Evolutionary conservation across 2,797 vertebrate genomes (phyloP), one percentile per base, ranked within the genome.

Genomic region (Myripristis murdjan): DNA sequence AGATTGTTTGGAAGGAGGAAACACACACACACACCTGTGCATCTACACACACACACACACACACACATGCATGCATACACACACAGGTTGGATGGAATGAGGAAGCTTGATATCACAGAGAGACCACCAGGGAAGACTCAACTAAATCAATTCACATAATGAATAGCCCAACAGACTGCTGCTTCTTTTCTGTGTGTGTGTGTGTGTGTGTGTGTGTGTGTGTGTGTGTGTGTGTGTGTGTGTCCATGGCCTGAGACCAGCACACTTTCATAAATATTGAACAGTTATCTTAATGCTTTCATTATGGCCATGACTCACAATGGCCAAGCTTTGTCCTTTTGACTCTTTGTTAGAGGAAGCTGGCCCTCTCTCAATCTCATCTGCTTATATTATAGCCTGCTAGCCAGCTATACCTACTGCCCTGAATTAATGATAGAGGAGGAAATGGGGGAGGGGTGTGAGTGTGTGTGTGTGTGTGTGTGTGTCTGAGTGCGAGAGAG

Each of bases 231-330:
- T 54, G 66, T 56, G 64, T 37, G 78, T 62, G 68, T 51, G 64
- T 15, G 24, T 47, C 14, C 48, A 26, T 74, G 82, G 52, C 68
- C 60, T 49, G 20, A 61, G 73, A 82, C 72, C 75, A 75, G 70
- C 75, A 68, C 79, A 80, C 81, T 81, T 91, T 91, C 90, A 93
- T 93, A 92, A 93, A 93, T 92, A 93, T 92, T 92, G 90, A 93
- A 91, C 86, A 91, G 87, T 89, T 90, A 91, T 91, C 91, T 89
- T 91, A 90, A 93, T 92, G 90, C 88, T 93, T 91, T 91, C 85
- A 90, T 90, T 91, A 90, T 84, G 83, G 89, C 61, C 81, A 84
- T 81, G 86, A 88, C 88, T 91, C 87, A 90, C 89, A 89, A 92
- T 85, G 89, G 89, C 85, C 73, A 1, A 73, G 90, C 87, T 90